Evolutionary conservation across 1,140 invertebrate species (phyloP), one percentile per base, ranked within the genome.

Genomic region (Glossosoma conforme): DNA sequence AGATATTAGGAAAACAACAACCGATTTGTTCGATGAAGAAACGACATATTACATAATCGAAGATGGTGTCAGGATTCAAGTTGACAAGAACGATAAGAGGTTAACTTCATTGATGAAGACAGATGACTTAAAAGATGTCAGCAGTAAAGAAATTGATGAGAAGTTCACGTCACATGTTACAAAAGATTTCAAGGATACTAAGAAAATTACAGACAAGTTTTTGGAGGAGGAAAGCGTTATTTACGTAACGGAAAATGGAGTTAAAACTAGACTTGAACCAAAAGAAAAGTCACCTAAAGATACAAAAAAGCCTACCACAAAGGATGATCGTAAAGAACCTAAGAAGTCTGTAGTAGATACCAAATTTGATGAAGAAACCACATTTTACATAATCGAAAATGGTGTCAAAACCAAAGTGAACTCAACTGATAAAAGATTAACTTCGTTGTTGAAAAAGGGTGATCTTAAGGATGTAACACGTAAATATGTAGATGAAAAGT

Each of bases 231-330:
- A n/a, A n/a, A n/a, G n/a, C n/a, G n/a, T n/a, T n/a, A n/a, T n/a
- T n/a, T n/a, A n/a, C n/a, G n/a, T n/a, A n/a, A n/a, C n/a, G n/a
- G n/a, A n/a, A n/a, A n/a, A n/a, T n/a, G n/a, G n/a, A n/a, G n/a
- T 41, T 4, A 41, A 19, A 41, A 15, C 8, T 19, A 19, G 30
- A 9, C 19, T 47, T 10, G 10, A 28, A 6, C 24, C 35, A 5
- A 36, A 5, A 36, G 5, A 5, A n/a, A n/a, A n/a, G n/a, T n/a
- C n/a, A n/a, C n/a, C n/a, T n/a, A n/a, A n/a, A n/a, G n/a, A n/a
- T n/a, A n/a, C n/a, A n/a, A n/a, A n/a, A n/a, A n/a, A 18, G 42
- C 45, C 6, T 44, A 44, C 8, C 35, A 21, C 9, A 51, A 56
- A 47, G 11, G 11, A 20, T 6, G 18, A 2, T 40, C 37, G 3